Conservation (phyloP, 2,113 vertebrate species). For the Cervus canadensis region DNA sequence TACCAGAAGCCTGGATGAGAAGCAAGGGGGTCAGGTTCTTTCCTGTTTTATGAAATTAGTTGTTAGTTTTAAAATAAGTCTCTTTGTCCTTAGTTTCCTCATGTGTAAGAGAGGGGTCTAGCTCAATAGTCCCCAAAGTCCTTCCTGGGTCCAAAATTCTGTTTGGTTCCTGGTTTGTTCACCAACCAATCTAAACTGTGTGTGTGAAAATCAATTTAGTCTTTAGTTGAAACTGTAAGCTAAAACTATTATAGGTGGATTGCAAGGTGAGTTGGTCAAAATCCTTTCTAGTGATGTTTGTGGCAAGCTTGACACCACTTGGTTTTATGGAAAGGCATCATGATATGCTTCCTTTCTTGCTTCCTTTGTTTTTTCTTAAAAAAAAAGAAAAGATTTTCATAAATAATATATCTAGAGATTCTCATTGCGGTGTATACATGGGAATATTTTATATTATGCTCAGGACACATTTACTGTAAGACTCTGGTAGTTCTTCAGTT, state of each 20-base stretch:
- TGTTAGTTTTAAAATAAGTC: neutral
- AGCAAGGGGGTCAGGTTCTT: neutral
- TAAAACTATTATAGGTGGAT: neutral
- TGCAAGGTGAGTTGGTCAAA: neutral
- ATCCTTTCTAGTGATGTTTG: neutral
- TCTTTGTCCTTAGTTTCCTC: constrained; percentile 4
- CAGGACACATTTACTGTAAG: neutral
- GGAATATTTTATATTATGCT: neutral
- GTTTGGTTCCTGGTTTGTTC: neutral
- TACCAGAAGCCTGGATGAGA: neutral
- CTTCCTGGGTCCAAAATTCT: neutral
- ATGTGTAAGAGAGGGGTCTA: neutral
- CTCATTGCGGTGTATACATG: neutral
- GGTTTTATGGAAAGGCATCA: neutral
- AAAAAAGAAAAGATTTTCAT: neutral
- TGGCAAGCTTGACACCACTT: neutral
- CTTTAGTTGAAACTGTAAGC: neutral
- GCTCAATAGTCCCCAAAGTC: neutral
- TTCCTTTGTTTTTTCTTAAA: neutral
- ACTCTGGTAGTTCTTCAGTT: neutral
- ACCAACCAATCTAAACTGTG: neutral
- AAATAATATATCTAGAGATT: neutral
- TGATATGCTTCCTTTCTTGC: neutral
- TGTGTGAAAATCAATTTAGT: neutral
- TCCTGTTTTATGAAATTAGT: neutral